These are phyloP conservation scores for Aurelia aurita DNA, from an alignment of 30 jellyfish, hydroid and myxozoan species.

Conservation along the genomic window DNA sequence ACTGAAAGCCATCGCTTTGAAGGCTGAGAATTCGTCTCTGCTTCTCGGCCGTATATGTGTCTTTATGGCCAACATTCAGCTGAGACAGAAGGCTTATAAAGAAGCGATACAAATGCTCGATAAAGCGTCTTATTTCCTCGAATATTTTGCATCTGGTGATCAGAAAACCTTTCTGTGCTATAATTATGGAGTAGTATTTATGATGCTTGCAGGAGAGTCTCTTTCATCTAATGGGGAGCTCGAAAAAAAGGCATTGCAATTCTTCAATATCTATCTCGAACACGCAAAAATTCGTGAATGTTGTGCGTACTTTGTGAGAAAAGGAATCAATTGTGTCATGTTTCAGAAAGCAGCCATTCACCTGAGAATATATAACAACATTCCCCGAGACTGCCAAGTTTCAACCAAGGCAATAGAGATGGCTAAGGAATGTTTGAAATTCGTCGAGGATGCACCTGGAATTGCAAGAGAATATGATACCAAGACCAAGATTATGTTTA, in stretches of 20 bases:
- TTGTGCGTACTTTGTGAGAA: background rate
- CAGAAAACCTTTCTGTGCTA: conserved; percentile 11
- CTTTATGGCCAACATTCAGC: conserved; percentile 1
- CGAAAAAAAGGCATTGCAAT: background rate
- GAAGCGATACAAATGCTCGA: background rate
- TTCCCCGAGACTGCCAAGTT: background rate
- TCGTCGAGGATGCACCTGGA: background rate
- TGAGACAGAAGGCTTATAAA: background rate
- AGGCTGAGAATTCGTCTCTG: conserved; percentile 3
- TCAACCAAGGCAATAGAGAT: background rate
- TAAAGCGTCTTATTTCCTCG: background rate
- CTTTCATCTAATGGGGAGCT: background rate
- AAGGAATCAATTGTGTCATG: conserved; percentile 11
- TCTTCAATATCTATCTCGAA: conserved; percentile 9
- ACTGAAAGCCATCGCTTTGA: background rate
- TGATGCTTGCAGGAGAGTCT: conserved; percentile 2
- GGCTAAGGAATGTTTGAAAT: conserved; percentile 5
- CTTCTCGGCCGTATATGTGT: conserved; percentile 1
- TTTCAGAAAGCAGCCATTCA: conserved; percentile 1
- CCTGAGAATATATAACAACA: background rate
- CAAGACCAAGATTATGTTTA: no score
- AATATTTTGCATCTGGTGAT: conserved; percentile 4
- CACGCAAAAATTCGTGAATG: conserved; percentile 12
- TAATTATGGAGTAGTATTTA: background rate
- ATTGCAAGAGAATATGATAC: no score